These are phyloP conservation scores for Drosophila multiciliata DNA, from an alignment of 2,888 invertebrate genomes.

Conservation along the genomic window DNA sequence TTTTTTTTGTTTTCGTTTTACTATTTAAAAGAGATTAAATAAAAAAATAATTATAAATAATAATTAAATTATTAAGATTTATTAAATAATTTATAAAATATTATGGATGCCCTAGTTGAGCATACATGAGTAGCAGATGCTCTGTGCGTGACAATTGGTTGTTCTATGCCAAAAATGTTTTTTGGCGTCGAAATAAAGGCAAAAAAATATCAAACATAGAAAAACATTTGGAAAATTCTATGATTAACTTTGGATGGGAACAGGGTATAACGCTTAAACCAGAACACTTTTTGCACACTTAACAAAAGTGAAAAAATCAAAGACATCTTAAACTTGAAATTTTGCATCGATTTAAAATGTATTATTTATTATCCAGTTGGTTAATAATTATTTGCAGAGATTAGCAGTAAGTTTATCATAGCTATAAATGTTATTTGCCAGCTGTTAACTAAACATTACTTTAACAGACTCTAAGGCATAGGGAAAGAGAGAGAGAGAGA, in stretches of 20 bases:
- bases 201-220: not conserved
- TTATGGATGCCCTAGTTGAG: too few species aligned
- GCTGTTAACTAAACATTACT: not conserved
- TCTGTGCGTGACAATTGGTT: too few species aligned
- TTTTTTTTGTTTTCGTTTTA: too few species aligned
- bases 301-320: not conserved
- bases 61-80: too few species aligned
- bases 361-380: not conserved
- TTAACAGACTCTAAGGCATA: not conserved
- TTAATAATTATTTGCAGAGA: not conserved
- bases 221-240: not conserved
- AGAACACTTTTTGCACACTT: not conserved
- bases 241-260: not conserved
- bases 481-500: not conserved
- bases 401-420: not conserved
- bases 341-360: not conserved
- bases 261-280: not conserved
- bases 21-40: too few species aligned
- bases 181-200: not conserved
- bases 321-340: not conserved
- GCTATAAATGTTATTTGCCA: not conserved
- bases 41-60: too few species aligned
- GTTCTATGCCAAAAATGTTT: not conserved
- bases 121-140: too few species aligned
- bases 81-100: too few species aligned